phyloP scores from a whole-genome alignment of 2,797 vertebrate species.

The Staurois parvus region DNA sequence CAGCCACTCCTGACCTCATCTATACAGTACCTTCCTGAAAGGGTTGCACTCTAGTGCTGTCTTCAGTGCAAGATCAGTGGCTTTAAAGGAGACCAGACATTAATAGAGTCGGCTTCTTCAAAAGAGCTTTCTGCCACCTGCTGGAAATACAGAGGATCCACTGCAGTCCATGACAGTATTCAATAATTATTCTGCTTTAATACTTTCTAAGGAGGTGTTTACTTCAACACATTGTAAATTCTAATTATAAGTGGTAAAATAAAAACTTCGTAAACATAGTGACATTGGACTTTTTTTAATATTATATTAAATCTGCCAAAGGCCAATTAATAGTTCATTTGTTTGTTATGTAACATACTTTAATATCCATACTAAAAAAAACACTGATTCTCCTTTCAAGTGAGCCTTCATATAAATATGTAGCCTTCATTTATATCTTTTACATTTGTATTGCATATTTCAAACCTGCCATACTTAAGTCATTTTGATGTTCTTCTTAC shows the following conservation, averaged over 20 bases:
- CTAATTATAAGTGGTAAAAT: neutral
- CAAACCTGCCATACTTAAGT: neutral
- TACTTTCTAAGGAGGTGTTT: neutral
- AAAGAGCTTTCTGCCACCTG: too few relatives aligned
- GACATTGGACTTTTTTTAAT: too few relatives aligned
- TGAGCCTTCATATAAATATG: neutral
- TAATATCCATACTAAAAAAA: neutral
- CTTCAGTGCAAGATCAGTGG: too few relatives aligned
- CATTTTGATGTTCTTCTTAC: slow-evolving; percentile 58
- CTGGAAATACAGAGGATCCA: too few relatives aligned
- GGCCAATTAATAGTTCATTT: neutral
- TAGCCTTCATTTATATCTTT: neutral
- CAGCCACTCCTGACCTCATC: too few relatives aligned
- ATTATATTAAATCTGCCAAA: too few relatives aligned
- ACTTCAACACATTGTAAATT: neutral
- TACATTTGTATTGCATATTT: neutral
- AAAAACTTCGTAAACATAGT: neutral
- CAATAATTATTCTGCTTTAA: too few relatives aligned
- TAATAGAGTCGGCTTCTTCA: too few relatives aligned
- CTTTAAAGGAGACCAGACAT: too few relatives aligned
- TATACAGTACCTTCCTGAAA: too few relatives aligned
- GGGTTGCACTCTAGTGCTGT: too few relatives aligned
- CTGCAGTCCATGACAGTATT: too few relatives aligned
- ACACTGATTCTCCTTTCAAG: neutral
- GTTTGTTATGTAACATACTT: neutral